Percentiles rank a stretch among this genome's conserved stretches.
Conservation (phyloP, 2,888 invertebrate genomes). For the Oscheius sp. region DNA sequence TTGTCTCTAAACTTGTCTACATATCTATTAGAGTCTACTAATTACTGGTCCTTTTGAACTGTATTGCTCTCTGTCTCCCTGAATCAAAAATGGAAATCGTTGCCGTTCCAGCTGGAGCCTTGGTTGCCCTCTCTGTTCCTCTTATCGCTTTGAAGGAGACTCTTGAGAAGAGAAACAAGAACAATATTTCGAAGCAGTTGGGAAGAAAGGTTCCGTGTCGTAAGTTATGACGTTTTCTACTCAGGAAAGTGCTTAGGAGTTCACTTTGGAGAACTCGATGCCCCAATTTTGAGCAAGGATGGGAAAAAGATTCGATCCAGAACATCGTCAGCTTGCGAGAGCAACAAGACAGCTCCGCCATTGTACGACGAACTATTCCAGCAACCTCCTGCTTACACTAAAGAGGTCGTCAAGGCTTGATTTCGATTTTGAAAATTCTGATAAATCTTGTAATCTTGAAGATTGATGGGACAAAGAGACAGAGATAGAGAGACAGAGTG, state of each 20-base stretch:
- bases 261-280: background rate
- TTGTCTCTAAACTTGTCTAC: background rate
- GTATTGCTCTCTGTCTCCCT: no score
- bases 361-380: background rate
- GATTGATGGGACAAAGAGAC: no score
- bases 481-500: no score
- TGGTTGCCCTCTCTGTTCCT: slow-evolving; percentile 8
- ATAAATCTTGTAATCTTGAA: no score
- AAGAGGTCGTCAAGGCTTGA: no score
- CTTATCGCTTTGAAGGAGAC: background rate
- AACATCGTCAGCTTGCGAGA: background rate
- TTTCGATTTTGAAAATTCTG: no score
- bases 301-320: background rate
- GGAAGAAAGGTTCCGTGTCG: background rate
- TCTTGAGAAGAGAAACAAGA: slow-evolving; percentile 1
- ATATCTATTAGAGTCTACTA: no score
- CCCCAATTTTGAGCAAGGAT: background rate
- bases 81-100: no score
- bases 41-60: no score
- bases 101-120: background rate
- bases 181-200: background rate
- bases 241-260: background rate
- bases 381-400: background rate
- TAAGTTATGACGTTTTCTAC: background rate
- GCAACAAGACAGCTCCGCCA: background rate